Conservation (phyloP, 2,797 vertebrate genomes). For the Lycodopsis pacificus region DNA sequence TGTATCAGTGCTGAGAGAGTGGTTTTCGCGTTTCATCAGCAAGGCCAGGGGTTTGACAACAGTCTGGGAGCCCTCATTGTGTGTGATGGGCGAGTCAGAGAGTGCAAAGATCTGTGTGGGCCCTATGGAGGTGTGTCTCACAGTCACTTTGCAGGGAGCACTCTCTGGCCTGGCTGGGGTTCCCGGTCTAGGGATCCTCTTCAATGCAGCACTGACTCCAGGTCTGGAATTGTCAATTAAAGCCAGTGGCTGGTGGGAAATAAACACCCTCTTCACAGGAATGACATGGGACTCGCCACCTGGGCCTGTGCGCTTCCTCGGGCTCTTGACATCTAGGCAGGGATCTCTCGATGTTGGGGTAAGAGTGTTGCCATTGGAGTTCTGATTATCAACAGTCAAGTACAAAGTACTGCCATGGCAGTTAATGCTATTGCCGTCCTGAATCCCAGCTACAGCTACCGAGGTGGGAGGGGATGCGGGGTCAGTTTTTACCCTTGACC, state of each 20-base stretch:
- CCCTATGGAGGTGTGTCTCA: slow-evolving; percentile 82
- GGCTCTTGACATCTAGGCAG: slow-evolving; percentile 88
- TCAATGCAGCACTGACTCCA: slow-evolving; percentile 76
- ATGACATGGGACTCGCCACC: slow-evolving; percentile 91
- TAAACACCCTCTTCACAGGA: slow-evolving; percentile 94
- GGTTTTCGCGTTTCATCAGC: slow-evolving; percentile 84
- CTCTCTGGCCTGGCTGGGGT: slow-evolving; percentile 87
- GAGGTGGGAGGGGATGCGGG: slow-evolving; percentile 79
- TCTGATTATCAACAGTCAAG: slow-evolving; percentile 90
- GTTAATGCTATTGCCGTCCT: slow-evolving; percentile 89
- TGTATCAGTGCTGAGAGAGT: slow-evolving; percentile 68
- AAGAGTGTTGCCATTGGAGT: slow-evolving; percentile 83
- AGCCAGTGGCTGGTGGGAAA: slow-evolving; percentile 88
- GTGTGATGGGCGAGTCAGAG: slow-evolving; percentile 84
- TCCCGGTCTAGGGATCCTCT: slow-evolving; percentile 88
- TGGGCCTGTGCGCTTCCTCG: slow-evolving; percentile 90
- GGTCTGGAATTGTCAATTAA: slow-evolving; percentile 84
- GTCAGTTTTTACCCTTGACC: slow-evolving; percentile 86
- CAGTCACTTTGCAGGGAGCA: slow-evolving; percentile 86
- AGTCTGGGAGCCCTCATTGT: slow-evolving; percentile 80
- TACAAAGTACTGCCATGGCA: slow-evolving; percentile 88
- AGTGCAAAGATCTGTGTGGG: slow-evolving; percentile 85
- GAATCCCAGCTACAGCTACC: slow-evolving; percentile 84
- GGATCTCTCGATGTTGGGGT: slow-evolving; percentile 83
- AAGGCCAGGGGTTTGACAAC: slow-evolving; percentile 82